A percentile compares a stretch with the other conserved stretches of the same genome.
phyloP scores from a whole-genome alignment of 1,140 invertebrate species.

The Lineus longissimus region DNA sequence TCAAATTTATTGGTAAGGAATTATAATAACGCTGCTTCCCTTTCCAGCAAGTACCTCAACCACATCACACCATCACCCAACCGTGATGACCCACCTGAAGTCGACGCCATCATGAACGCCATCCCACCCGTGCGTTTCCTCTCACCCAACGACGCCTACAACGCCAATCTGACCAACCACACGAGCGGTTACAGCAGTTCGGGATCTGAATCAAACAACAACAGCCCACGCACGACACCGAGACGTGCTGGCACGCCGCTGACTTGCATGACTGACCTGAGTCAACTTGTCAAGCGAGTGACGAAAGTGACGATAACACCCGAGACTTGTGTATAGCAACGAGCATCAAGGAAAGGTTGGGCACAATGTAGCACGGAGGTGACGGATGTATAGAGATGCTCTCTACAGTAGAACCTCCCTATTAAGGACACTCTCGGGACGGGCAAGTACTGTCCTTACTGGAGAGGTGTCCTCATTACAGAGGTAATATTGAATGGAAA shows the following conservation, averaged over 20 bases:
- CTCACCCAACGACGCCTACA: neutral
- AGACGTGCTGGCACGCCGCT: neutral
- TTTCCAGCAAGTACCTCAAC: conserved; percentile 15
- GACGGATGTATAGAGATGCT: too few species aligned
- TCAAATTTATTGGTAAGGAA: too few species aligned
- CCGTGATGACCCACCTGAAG: conserved; percentile 4
- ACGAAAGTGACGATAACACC: neutral
- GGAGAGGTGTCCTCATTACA: too few species aligned
- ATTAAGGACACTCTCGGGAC: too few species aligned
- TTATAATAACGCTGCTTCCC: too few species aligned
- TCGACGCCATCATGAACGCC: neutral
- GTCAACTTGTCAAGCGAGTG: neutral
- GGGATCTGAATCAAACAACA: neutral
- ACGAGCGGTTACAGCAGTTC: conserved; percentile 1
- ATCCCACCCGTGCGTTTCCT: neutral
- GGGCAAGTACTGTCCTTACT: too few species aligned
- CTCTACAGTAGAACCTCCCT: too few species aligned
- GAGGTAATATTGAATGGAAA: too few species aligned
- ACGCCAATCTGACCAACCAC: neutral
- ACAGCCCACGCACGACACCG: neutral
- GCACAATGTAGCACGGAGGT: too few species aligned
- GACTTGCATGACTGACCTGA: neutral
- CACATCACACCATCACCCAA: conserved; percentile 15
- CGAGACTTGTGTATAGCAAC: neutral
- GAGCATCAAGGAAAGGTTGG: too few species aligned